Conservation (phyloP, 2,797 vertebrate genomes). For the Peromyscus attwateri region DNA sequence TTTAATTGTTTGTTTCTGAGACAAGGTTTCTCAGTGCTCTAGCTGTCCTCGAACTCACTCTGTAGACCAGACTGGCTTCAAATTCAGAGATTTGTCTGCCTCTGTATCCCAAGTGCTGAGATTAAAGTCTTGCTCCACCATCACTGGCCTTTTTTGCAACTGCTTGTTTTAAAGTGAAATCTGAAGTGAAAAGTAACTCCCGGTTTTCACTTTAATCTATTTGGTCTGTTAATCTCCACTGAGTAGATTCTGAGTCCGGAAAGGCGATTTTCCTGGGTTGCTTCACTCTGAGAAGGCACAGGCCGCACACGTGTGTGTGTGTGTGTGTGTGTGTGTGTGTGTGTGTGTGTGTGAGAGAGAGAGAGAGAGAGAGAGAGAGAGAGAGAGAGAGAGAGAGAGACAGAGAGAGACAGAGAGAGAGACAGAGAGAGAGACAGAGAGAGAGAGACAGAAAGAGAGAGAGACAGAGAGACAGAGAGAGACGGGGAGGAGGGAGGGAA, state of each 20-base stretch:
- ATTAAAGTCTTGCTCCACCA: not conserved
- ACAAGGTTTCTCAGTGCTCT: not conserved
- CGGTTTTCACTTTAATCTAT: conserved; percentile 50
- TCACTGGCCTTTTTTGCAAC: conserved; percentile 32
- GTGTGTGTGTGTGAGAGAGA: not conserved
- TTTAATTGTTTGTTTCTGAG: not conserved
- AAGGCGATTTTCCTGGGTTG: conserved; percentile 10
- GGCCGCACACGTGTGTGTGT: not conserved
- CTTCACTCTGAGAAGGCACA: not conserved
- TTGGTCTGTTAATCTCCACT: conserved; percentile 52
- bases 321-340: not conserved
- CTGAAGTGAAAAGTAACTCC: conserved; percentile 67
- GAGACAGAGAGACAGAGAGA: fast-evolving
- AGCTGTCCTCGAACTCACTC: not conserved
- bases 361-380: no score
- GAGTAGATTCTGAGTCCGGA: not conserved
- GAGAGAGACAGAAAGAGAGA: no score
- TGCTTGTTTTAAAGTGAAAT: conserved; percentile 68
- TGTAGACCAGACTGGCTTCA: not conserved
- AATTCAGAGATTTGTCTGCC: not conserved
- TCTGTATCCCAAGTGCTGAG: not conserved
- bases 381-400: no score
- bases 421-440: not conserved
- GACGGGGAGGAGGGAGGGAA: no score
- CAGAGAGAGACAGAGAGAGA: no score